Evolutionary conservation across 2,797 vertebrate genomes (phyloP), one percentile per base, ranked within the genome.

Genomic region (Microchirus variegatus): DNA sequence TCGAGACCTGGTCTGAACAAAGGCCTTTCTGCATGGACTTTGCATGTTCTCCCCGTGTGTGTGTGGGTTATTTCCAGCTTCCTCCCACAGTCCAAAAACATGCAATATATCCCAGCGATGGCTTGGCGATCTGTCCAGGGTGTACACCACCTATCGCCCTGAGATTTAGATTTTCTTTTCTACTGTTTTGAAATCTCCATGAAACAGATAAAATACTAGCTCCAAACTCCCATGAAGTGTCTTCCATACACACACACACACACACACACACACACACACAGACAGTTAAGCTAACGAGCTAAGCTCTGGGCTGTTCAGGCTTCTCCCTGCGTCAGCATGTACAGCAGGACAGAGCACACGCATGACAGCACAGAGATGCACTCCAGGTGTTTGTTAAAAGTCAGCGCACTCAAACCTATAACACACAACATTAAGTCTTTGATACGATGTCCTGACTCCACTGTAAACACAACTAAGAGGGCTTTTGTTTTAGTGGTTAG

Each of bases 251-350:
- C 40, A 14, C 40, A 14, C 40, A 14, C 40, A 14, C 40, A 42
- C 40, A 42, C 40, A 42, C 41, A 42, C 41, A 42, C 12, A 15
- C 41, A 42, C 41, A 31, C 31, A 31, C 5, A 63, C 45, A 62
- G 43, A 38, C 56, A 58, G 57, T 45, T 43, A 1, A 22, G 53
- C 61, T 87, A 86, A 84, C 64, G 85, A 87, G 67, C 65, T 43
- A 63, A 81, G 74, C 79, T 81, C 68, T 46, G 68, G 73, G 67
- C 70, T 74, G 72, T 81, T 48, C n/a, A n/a, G 77, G 53, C 61
- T 67, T 65, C 67, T 59, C 50, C 70, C 49, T 54, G 68, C 59
- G 62, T 73, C 78, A 83, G 79, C 70, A 49, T 26, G 54, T 69
- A 56, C 49, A 67, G 38, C 17, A 13, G 22, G 37, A 58, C 41